Base-by-base conservation (phyloP, 2,888 invertebrate genomes). In the Patella pellucida region DNA sequence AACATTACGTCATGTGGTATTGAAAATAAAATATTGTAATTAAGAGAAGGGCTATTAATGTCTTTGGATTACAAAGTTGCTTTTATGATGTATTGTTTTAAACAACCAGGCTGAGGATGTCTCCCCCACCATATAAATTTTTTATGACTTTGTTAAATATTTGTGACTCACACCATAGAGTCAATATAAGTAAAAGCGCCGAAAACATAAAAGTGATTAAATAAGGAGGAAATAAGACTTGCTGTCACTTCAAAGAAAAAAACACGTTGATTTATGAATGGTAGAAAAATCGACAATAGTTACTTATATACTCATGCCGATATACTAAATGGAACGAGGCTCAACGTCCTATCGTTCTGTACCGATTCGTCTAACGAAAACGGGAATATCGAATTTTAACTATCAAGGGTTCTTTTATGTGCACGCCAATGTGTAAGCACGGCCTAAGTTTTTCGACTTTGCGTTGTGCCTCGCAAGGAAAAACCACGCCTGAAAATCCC, bases 1-100 rank as follows among this genome's bases (percentile, higher is more conserved):
- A 62, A 62, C 19, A 15, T 62, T 62, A 62, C 62, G 62, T 62
- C 62, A 62, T 4, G 62, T 23, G 19, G 19, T 62, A 62, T 62
- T 62, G 62, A 62, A 62, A 62, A 23, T 62, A 23, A 11, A 62
- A 62, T 62, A 62, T 62, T 62, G 62, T 62, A 62, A 62, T 62
- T 62, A 62, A 62, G 62, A 62, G 62, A 62, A 62, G 23, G 62
- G 12, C 19, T 62, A 62, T 62, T 62, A 62, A 19, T 23, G 62
- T 62, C 62, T 62, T 62, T 11, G 23, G 11, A 15, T 62, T 11
- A 62, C 19, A 19, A 62, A 62, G 23, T 19, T 23, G 12, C 19
- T 62, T 12, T 23, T 62, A 62, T 23, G 62, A 62, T 62, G 62
- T 62, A 62, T 62, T 62, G 62, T 62, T 62, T 62, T 62, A n/a